A percentile compares a stretch with the other conserved stretches of the same genome.
Conservation (phyloP, 2,888 invertebrate species). For the Stenchaetothrips biformis region DNA sequence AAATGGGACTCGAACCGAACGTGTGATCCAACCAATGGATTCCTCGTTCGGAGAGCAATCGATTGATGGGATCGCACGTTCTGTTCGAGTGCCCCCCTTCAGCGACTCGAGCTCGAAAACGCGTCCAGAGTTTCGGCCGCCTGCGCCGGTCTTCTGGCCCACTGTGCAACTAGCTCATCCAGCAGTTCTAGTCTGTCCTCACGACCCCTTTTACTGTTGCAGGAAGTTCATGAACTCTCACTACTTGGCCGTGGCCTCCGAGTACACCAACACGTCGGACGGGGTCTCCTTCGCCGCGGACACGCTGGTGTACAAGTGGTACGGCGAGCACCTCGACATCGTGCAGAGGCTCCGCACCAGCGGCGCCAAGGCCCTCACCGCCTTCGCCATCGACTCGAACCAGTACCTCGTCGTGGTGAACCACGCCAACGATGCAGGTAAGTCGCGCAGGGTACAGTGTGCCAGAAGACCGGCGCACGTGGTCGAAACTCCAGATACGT, state of each 20-base stretch:
- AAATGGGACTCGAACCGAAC: too few relatives aligned
- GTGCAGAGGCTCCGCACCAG: background rate
- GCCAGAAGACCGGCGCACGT: too few relatives aligned
- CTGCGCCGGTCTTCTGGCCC: too few relatives aligned
- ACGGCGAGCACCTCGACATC: slow-evolving; percentile 9
- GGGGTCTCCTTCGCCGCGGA: background rate
- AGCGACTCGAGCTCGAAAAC: too few relatives aligned
- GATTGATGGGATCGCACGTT: too few relatives aligned
- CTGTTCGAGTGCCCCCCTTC: too few relatives aligned
- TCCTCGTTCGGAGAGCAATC: too few relatives aligned
- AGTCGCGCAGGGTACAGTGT: background rate
- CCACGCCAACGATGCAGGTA: background rate
- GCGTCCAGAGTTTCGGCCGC: too few relatives aligned
- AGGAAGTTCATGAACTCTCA: background rate
- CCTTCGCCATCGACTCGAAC: slow-evolving; percentile 5
- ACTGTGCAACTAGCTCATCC: too few relatives aligned
- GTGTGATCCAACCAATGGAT: too few relatives aligned
- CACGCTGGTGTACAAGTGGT: slow-evolving; percentile 4
- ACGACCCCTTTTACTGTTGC: background rate
- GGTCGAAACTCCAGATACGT: too few relatives aligned
- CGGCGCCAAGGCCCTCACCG: background rate
- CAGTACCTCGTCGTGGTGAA: slow-evolving; percentile 11
- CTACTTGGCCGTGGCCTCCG: background rate
- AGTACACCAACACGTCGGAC: background rate
- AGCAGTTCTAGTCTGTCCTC: too few relatives aligned